These are phyloP conservation scores for Dinocampus coccinellae DNA, from an alignment of 2,888 invertebrate species.

Conservation along the genomic window DNA sequence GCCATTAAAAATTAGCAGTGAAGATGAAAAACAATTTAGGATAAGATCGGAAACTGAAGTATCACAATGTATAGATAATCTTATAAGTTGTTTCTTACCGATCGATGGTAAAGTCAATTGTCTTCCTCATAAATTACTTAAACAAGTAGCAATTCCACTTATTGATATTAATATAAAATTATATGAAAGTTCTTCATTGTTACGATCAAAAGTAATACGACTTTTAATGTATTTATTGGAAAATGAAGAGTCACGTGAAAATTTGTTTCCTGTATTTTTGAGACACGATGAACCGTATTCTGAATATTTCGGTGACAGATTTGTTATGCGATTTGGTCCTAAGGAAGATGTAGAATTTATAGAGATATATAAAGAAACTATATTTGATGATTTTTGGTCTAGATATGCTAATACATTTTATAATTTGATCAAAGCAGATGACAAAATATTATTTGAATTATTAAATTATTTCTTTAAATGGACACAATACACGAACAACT, in stretches of 20 bases:
- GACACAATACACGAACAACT: constrained; percentile 35
- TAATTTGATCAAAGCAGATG: constrained; percentile 59
- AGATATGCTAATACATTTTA: constrained; percentile 62
- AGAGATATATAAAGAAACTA: constrained; percentile 47
- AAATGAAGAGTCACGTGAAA: constrained; percentile 44
- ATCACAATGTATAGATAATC: constrained; percentile 59
- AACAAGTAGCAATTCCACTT: constrained; percentile 56
- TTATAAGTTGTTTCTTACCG: constrained; percentile 62
- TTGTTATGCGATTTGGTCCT: constrained; percentile 53
- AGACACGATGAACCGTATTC: constrained; percentile 40
- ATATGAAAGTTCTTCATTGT: constrained; percentile 51
- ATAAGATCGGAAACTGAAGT: constrained; percentile 58
- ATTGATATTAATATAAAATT: constrained; percentile 57
- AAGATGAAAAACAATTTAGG: neutral
- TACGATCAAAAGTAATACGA: constrained; percentile 52
- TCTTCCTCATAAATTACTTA: constrained; percentile 57
- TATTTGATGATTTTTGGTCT: constrained; percentile 50
- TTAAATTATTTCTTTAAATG: constrained; percentile 67
- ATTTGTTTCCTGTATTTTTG: constrained; percentile 56
- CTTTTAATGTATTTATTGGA: constrained; percentile 54
- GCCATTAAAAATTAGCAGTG: constrained; percentile 51
- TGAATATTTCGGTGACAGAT: constrained; percentile 55
- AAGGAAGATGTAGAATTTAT: constrained; percentile 57
- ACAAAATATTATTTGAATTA: constrained; percentile 56
- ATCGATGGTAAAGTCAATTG: constrained; percentile 62